A percentile compares a stretch with the other conserved stretches of the same genome.
Evolutionary conservation across 2,113 vertebrate species (phyloP).

Genomic region (Nymphicus hollandicus): DNA sequence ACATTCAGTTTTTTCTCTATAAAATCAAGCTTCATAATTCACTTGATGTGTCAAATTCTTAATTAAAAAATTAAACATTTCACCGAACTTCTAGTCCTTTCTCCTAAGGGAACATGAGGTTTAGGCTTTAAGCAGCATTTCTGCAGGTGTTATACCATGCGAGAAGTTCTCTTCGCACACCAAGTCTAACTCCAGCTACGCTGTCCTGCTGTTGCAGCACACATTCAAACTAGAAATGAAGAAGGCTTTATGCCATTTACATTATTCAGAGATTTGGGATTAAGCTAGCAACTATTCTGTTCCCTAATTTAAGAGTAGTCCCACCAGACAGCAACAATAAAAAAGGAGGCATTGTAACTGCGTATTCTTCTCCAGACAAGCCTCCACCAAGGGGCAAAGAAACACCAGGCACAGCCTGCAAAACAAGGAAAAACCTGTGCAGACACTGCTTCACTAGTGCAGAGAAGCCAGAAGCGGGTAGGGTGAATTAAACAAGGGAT

Average conservation of each 20-base stretch:
- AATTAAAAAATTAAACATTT: not conserved
- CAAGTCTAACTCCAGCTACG: not conserved
- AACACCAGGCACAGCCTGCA: not conserved
- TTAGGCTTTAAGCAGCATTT: not conserved
- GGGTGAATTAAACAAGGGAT: not conserved
- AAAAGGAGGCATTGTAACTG: not conserved
- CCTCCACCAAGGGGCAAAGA: not conserved
- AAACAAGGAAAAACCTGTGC: not conserved
- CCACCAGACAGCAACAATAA: not conserved
- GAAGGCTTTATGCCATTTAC: not conserved
- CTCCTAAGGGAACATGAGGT: not conserved
- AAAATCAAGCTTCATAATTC: not conserved
- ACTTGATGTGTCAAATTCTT: not conserved
- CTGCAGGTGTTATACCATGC: not conserved
- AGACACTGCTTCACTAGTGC: not conserved
- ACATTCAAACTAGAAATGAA: not conserved
- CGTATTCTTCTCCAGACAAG: not conserved
- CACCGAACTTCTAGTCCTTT: not conserved
- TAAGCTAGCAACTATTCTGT: not conserved
- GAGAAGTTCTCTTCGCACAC: not conserved
- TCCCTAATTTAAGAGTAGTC: not conserved
- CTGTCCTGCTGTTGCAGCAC: not conserved
- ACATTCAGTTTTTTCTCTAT: fast-evolving
- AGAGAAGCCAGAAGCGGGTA: not conserved
- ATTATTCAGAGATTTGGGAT: not conserved